These are phyloP conservation scores for Choristoneura fumiferana DNA, from an alignment of 1,140 invertebrate genomes.

Conservation along the genomic window DNA sequence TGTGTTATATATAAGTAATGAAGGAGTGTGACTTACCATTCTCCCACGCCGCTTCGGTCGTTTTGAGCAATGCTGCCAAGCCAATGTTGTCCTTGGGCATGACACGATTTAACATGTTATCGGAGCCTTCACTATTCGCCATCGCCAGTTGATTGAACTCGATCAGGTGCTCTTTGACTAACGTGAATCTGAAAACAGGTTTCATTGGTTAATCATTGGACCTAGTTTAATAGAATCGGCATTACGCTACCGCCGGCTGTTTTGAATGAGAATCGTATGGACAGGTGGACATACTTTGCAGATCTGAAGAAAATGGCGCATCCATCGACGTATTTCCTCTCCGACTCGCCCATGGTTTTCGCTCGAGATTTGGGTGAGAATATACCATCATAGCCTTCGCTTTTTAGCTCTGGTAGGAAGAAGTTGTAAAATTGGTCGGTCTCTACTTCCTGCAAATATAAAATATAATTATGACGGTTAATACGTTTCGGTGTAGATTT, in stretches of 20 bases:
- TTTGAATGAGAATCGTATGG: constrained; percentile 90
- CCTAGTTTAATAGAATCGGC: constrained; percentile 1
- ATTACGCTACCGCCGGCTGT: no score
- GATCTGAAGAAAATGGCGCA: constrained; percentile 98
- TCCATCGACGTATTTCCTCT: constrained; percentile 98
- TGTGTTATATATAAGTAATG: neutral
- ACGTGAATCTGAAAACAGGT: constrained; percentile 92
- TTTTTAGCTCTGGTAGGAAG: constrained; percentile 96
- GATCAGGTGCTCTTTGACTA: constrained; percentile 96
- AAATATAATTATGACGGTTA: neutral
- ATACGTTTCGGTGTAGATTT: no score
- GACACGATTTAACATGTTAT: constrained; percentile 99
- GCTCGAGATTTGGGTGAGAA: constrained; percentile 99
- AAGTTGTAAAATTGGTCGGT: constrained; percentile 99
- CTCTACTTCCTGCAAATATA: constrained; percentile 92
- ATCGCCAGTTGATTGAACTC: constrained; percentile 99
- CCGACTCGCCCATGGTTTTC: constrained; percentile 98
- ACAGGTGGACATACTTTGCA: constrained; percentile 88
- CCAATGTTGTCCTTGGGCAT: constrained; percentile 99
- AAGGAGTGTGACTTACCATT: constrained; percentile 80
- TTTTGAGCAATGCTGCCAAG: constrained; percentile 95
- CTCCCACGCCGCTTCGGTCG: constrained; percentile 95
- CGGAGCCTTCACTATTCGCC: constrained; percentile 98
- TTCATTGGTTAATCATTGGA: constrained; percentile 27
- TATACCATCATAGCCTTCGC: constrained; percentile 97